Evolutionary conservation across 2,797 vertebrate species (phyloP).

Genomic region (Sebastes oblongus): DNA sequence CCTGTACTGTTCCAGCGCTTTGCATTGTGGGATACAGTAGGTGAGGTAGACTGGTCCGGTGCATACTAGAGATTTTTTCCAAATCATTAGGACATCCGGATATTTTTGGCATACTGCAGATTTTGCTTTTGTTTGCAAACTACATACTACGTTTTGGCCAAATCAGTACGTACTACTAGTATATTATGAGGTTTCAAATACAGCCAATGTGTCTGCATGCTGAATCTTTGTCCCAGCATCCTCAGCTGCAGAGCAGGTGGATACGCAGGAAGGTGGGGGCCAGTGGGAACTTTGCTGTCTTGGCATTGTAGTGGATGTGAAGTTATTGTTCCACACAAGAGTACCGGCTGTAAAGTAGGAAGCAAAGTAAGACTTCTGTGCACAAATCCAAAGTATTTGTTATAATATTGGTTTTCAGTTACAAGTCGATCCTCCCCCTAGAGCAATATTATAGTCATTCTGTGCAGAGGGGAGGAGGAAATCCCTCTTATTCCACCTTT

Average conservation of each 20-base stretch:
- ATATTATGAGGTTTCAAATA: no score
- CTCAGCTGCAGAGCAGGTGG: background rate
- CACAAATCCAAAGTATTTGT: slow-evolving; percentile 3
- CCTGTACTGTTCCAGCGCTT: no score
- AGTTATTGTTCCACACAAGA: slow-evolving; percentile 13
- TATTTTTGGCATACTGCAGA: no score
- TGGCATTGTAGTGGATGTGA: background rate
- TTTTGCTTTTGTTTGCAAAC: accelerated
- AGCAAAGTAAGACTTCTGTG: slow-evolving; percentile 5
- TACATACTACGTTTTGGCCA: no score
- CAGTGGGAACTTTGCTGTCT: background rate
- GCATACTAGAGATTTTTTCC: no score
- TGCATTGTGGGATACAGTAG: no score
- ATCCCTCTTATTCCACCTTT: slow-evolving; percentile 24
- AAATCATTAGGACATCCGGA: accelerated
- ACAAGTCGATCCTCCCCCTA: background rate
- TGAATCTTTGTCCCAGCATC: background rate
- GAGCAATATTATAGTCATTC: slow-evolving; percentile 15
- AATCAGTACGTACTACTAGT: no score
- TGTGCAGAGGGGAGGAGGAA: slow-evolving; percentile 1
- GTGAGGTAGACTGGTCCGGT: no score
- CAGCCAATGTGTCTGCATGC: background rate
- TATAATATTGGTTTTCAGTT: slow-evolving; percentile 18
- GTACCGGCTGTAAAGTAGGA: background rate
- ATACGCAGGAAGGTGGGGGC: background rate